phyloP scores from a whole-genome alignment of 2,113 vertebrate genomes.

The Nothocercus julius region DNA sequence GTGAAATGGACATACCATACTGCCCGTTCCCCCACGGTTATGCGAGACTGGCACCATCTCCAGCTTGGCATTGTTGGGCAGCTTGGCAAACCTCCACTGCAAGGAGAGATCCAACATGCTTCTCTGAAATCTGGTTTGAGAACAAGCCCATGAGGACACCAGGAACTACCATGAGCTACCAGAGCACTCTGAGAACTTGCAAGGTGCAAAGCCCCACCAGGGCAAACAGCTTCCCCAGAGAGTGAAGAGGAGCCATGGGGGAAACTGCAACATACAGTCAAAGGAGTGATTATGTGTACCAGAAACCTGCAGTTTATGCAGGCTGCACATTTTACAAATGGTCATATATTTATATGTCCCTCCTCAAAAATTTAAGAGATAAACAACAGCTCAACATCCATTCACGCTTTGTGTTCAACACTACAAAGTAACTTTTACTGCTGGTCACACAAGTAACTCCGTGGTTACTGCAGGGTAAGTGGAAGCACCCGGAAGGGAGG shows the following conservation, averaged over 20 bases:
- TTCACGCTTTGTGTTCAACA: background rate
- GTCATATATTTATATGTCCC: background rate
- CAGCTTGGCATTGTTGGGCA: slow-evolving; percentile 97
- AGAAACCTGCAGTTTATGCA: background rate
- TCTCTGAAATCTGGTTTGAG: slow-evolving; percentile 90
- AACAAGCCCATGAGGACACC: background rate
- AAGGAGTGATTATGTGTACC: background rate
- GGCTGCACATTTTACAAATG: background rate
- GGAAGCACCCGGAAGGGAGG: no score
- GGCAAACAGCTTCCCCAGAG: background rate
- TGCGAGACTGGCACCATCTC: slow-evolving; percentile 89
- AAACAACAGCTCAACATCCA: background rate
- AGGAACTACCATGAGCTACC: background rate
- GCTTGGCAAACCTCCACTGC: slow-evolving; percentile 93
- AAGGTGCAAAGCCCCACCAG: background rate
- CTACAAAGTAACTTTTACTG: background rate
- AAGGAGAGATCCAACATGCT: slow-evolving; percentile 88
- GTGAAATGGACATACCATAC: slow-evolving; percentile 73
- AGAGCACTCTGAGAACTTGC: background rate
- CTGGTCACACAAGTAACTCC: background rate
- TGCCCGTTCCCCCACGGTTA: slow-evolving; percentile 72
- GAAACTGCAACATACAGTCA: background rate
- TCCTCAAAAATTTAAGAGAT: background rate
- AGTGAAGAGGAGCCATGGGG: background rate
- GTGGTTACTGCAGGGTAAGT: accelerated